Conservation (phyloP, 1,140 invertebrate species). For the Drosophila nasuta region DNA sequence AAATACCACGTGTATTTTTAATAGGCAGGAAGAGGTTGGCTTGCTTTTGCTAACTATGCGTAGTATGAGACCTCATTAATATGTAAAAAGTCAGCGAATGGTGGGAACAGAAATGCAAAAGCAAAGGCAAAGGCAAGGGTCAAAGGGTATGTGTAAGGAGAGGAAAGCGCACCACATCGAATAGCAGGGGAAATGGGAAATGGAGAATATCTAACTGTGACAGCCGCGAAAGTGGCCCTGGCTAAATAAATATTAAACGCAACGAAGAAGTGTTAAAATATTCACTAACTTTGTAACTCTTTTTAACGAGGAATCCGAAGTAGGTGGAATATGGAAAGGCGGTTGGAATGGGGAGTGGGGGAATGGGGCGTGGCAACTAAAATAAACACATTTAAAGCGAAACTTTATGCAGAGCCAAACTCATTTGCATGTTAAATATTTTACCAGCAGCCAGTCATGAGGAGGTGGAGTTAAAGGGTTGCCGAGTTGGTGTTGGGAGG, state of each 20-base stretch:
- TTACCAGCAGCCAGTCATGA: constrained; percentile 51
- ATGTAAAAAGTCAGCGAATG: constrained; percentile 38
- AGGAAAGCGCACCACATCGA: background rate
- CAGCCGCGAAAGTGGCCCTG: constrained; percentile 48
- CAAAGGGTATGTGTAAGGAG: background rate
- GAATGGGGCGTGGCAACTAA: constrained; percentile 68
- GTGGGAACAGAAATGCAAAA: background rate
- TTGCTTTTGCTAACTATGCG: background rate
- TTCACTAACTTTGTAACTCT: constrained; percentile 84
- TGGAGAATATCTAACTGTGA: constrained; percentile 12
- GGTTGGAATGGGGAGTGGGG: background rate
- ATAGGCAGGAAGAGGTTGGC: background rate
- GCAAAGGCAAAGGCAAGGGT: background rate
- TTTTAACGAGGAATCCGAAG: constrained; percentile 68
- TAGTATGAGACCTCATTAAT: constrained; percentile 54
- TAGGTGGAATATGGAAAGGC: background rate
- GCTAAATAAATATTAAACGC: constrained; percentile 81
- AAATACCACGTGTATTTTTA: background rate
- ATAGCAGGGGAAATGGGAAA: background rate
- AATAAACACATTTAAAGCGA: constrained; percentile 83
- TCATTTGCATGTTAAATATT: constrained; percentile 84
- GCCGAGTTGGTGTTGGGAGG: background rate
- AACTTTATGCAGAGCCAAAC: constrained; percentile 83
- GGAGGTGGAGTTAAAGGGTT: constrained; percentile 12
- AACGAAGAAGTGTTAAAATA: constrained; percentile 82